A percentile compares a stretch with the other conserved stretches of the same genome.
phyloP scores from a whole-genome alignment of 2,888 invertebrate species.

The Cerastis rubricosa region DNA sequence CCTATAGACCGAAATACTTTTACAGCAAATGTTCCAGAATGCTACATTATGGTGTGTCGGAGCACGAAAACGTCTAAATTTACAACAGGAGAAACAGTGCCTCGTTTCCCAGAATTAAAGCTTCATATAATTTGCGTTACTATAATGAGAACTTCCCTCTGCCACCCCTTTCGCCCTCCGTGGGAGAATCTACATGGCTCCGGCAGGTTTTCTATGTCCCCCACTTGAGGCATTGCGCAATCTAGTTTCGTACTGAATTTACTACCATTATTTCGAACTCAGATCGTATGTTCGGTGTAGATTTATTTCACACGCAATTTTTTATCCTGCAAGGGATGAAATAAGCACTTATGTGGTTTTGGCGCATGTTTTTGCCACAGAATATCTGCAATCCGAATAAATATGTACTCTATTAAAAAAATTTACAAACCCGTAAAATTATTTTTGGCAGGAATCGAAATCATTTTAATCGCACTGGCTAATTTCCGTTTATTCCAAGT shows the following conservation, averaged over 20 bases:
- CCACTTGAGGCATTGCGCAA: constrained; percentile 33
- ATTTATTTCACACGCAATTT: constrained; percentile 24
- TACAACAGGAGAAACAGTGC: constrained; percentile 43
- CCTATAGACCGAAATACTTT: constrained; percentile 19
- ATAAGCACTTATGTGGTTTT: constrained; percentile 36
- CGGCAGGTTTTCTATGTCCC: constrained; percentile 9
- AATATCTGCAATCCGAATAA: constrained; percentile 21
- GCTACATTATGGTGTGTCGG: constrained; percentile 39
- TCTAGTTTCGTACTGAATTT: constrained; percentile 25
- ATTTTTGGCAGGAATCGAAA: constrained; percentile 28
- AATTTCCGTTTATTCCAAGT: constrained; percentile 51
- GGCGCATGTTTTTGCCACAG: constrained; percentile 55
- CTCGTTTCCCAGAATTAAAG: constrained; percentile 66
- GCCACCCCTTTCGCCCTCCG: constrained; percentile 28
- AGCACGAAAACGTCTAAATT: constrained; percentile 27
- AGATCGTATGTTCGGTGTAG: neutral
- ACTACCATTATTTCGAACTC: constrained; percentile 6
- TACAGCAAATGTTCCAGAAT: constrained; percentile 10
- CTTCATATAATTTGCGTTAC: constrained; percentile 67
- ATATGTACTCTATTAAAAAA: constrained; percentile 5
- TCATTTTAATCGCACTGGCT: constrained; percentile 20
- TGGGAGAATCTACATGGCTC: constrained; percentile 24
- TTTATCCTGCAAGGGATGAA: constrained; percentile 20
- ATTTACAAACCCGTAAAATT: neutral
- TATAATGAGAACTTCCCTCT: constrained; percentile 65